These are phyloP conservation scores for Cephalophus harveyi DNA, from an alignment of 2,113 vertebrate species.

Conservation along the genomic window DNA sequence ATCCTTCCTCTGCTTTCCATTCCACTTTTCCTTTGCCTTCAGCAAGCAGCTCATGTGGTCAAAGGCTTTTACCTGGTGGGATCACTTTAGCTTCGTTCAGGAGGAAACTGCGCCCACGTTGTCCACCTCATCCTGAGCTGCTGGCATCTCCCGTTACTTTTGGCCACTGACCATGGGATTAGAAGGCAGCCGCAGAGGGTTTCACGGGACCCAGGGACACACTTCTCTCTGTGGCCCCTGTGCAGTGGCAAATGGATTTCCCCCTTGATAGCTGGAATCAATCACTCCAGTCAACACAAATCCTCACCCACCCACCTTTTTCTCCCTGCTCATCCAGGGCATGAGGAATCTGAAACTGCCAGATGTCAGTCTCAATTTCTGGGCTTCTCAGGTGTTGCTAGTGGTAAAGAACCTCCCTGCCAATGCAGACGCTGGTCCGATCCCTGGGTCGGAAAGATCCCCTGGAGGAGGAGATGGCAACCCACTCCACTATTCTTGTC, in stretches of 20 bases:
- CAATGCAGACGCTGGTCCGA: neutral
- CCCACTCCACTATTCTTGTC: neutral
- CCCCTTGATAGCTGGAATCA: neutral
- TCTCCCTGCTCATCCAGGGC: neutral
- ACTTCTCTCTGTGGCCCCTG: neutral
- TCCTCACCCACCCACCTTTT: rapidly evolving
- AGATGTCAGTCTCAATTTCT: neutral
- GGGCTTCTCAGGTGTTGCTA: neutral
- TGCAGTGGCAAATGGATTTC: neutral
- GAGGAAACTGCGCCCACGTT: neutral
- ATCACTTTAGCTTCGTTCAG: neutral
- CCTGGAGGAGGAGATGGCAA: neutral
- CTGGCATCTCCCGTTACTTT: neutral
- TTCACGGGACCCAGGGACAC: neutral
- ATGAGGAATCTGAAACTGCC: neutral
- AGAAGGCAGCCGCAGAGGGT: neutral
- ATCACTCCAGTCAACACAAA: neutral
- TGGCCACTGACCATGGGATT: neutral
- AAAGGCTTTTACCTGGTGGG: neutral
- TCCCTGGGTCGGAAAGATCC: neutral
- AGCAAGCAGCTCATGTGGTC: neutral
- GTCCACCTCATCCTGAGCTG: neutral
- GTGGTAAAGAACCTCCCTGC: neutral
- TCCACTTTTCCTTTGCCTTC: neutral
- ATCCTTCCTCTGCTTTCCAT: neutral